Base-by-base conservation (phyloP, 2,113 vertebrate genomes). In the Vulpes ferrilata region DNA sequence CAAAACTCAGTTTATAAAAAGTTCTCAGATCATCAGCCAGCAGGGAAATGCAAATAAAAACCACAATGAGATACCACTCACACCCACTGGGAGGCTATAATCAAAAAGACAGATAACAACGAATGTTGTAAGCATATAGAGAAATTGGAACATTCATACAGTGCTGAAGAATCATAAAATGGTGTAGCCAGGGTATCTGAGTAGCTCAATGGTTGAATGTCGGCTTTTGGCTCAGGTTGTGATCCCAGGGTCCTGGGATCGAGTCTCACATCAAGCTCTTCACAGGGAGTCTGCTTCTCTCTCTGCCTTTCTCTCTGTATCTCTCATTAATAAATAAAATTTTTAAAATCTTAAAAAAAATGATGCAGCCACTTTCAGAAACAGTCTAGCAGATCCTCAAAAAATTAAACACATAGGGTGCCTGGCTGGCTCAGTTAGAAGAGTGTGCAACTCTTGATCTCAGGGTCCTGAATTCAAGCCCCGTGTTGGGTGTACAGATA, bases 11-110 rank as follows among this genome's bases (percentile, higher is more conserved):
- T 27, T 93, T 81, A 81, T 38, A 80, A 60, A 76, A 85, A 13
- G 13, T n/a, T 71, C 48, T 95, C 67, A 23, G 71, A 59, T 89
- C 12, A 11, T n/a, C 60, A 62, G n/a, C 62, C 74, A 82, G 51
- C 23, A n/a, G 30, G 48, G 30, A 96, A 93, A 73, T 51, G 48
- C 43, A 64, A 64, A 90, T 86, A 78, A 91, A 90, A 85, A 2
- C 43, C 20, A 32, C 87, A 64, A 11, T 19, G 92, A 43, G 57
- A 65, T 59, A 80, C 6, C 30, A 93, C 23, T 85, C 48, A 80
- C 11, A 85, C 16, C 17, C 55, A 57, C 79, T 30, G 79, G 48
- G 22, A 73, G 35, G 62, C 48, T n/a, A 64, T 15, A 43, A 62
- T 53, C 20, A 73, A 81, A 95, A 86, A 79, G 27, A 83, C 57